Base-by-base conservation (phyloP, 2,888 invertebrate genomes). In the Drosophila leonis region DNA sequence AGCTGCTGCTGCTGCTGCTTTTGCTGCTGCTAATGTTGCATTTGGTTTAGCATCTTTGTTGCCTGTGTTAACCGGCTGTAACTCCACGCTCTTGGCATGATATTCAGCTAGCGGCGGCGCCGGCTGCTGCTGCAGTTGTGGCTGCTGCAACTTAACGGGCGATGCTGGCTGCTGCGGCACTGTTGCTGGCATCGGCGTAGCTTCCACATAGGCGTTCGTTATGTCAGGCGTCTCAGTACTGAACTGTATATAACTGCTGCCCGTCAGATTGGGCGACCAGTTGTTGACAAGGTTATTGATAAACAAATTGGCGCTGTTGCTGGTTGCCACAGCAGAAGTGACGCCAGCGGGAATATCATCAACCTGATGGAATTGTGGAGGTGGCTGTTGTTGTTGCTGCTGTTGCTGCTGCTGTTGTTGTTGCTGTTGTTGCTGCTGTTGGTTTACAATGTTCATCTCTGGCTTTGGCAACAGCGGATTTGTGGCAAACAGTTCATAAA, bases 401-500 rank as follows among this genome's bases (percentile, higher is more conserved):
- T 69, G 69, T 6, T 73, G 75, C 5, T 49, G 72, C 0, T 65
- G 76, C 6, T 72, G 72, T 0, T 55, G 76, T 4, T 73, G 72
- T 8, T 66, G 78, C 0, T 72, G 73, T 9, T 63, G 75, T 12
- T 62, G 80, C 5, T 72, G 80, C 33, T 72, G 75, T 9, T 75
- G 68, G 33, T 44, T 56, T 9, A 48, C 60, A 42, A 69, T 72
- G 20, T 63, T 79, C 64, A 82, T 69, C 64, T 90, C 87, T 0
- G 91, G 84, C 37, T 90, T 90, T 5, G 92, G 88, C 70, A 91
- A 78, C 66, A 91, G 69, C 1, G 92, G 87, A 75, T 87, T 92
- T 56, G 91, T 91, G 27, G 93, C 90, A 75, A 93, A 93, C 8
- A 93, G 72, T 62, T 93, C 93, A 67, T 93, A 93, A n/a, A 90